phyloP scores from a whole-genome alignment of 1,140 invertebrate species.

The Propsilocerus akamusi region DNA sequence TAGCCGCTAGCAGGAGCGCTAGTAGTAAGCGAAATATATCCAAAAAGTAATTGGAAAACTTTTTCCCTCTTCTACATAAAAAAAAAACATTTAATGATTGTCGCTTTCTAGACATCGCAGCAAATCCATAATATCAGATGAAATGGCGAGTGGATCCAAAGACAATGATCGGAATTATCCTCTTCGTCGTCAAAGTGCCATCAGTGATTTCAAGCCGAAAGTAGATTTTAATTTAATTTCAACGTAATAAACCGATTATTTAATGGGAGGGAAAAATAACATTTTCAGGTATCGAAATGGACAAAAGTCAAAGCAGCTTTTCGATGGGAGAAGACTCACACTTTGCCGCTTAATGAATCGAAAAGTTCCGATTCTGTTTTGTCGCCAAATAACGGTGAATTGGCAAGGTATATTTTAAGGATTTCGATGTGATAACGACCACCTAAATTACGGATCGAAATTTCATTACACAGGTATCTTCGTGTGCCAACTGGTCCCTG shows the following conservation, averaged over 20 bases:
- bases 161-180: slow-evolving; percentile 22
- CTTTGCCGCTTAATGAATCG: slow-evolving; percentile 19
- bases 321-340: slow-evolving; percentile 45
- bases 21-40: slow-evolving; percentile 26
- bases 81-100: neutral
- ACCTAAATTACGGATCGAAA: neutral
- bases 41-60: slow-evolving; percentile 25
- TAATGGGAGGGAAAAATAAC: slow-evolving; percentile 15
- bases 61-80: neutral
- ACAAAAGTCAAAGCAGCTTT: slow-evolving; percentile 66
- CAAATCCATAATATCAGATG: slow-evolving; percentile 27
- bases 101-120: slow-evolving; percentile 21
- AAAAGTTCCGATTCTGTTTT: slow-evolving; percentile 25
- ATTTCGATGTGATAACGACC: no score
- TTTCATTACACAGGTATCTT: slow-evolving; percentile 14
- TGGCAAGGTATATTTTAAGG: slow-evolving; percentile 20
- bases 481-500: slow-evolving; percentile 25
- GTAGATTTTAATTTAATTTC: slow-evolving; percentile 8
- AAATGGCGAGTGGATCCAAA: slow-evolving; percentile 15
- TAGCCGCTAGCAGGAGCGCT: slow-evolving; percentile 21
- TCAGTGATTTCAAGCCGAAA: slow-evolving; percentile 20
- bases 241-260: no score
- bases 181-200: slow-evolving; percentile 19
- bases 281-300: slow-evolving; percentile 49
- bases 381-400: slow-evolving; percentile 19